phyloP scores from a whole-genome alignment of 2,113 vertebrate species.

The Guaruba guarouba region DNA sequence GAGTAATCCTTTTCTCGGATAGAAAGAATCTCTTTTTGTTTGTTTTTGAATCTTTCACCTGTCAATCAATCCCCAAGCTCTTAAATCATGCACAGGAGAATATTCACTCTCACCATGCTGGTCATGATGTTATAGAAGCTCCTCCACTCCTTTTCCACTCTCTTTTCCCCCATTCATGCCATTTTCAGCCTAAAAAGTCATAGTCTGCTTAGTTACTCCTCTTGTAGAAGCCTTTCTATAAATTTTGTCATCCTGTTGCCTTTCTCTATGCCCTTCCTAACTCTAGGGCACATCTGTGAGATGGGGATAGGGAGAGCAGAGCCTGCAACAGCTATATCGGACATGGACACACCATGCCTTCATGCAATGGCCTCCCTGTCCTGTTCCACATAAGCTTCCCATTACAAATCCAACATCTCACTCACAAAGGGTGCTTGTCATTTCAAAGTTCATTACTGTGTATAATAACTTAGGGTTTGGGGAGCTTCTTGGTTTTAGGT shows the following conservation, averaged over 20 bases:
- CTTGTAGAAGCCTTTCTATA: background rate
- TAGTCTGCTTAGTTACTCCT: background rate
- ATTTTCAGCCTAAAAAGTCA: background rate
- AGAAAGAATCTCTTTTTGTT: background rate
- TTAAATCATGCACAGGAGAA: background rate
- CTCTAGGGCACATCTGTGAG: background rate
- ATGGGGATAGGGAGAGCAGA: background rate
- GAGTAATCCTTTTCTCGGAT: background rate
- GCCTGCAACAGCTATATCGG: rapidly evolving
- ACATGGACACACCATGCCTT: background rate
- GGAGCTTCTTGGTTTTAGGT: background rate
- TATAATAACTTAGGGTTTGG: background rate
- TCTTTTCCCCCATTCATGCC: background rate
- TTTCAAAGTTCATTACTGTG: background rate
- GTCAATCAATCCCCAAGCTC: background rate
- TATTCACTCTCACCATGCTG: background rate
- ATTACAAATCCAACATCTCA: background rate
- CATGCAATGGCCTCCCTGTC: background rate
- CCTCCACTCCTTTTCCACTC: background rate
- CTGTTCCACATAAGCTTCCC: background rate
- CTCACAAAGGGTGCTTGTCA: background rate
- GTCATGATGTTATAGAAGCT: background rate
- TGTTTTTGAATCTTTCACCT: background rate
- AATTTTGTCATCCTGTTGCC: background rate
- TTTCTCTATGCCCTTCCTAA: background rate